Conservation (phyloP, 1,140 invertebrate species). For the Globodera ellingtonae region DNA sequence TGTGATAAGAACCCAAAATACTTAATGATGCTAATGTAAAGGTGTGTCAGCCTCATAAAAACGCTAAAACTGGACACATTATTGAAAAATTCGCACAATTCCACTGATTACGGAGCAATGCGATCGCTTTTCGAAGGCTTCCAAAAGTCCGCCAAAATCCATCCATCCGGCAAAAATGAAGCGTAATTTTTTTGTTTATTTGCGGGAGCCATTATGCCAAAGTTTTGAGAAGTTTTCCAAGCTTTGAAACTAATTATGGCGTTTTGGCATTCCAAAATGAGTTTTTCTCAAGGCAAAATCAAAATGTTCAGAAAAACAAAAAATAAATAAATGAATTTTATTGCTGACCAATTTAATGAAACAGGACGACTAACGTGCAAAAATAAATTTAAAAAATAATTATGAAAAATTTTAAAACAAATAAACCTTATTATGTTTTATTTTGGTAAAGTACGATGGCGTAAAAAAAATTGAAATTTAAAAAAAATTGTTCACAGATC, state of each 20-base stretch:
- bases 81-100: background rate
- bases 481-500: background rate
- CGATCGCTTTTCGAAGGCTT: background rate
- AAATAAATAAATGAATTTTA: no score
- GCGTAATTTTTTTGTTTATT: background rate
- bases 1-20: no score
- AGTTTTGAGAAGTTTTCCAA: no score
- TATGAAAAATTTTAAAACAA: no score
- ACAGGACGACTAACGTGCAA: no score
- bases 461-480: background rate
- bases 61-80: background rate
- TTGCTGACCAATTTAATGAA: background rate
- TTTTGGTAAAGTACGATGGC: background rate
- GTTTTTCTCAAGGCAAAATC: no score
- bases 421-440: background rate
- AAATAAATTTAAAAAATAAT: background rate
- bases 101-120: background rate
- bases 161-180: background rate
- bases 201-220: background rate
- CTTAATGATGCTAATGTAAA: no score
- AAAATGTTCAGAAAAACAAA: background rate
- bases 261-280: background rate
- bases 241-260: background rate
- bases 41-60: background rate
- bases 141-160: background rate